Base-by-base conservation (phyloP, 1,140 invertebrate species). In the Drosophila sp. region DNA sequence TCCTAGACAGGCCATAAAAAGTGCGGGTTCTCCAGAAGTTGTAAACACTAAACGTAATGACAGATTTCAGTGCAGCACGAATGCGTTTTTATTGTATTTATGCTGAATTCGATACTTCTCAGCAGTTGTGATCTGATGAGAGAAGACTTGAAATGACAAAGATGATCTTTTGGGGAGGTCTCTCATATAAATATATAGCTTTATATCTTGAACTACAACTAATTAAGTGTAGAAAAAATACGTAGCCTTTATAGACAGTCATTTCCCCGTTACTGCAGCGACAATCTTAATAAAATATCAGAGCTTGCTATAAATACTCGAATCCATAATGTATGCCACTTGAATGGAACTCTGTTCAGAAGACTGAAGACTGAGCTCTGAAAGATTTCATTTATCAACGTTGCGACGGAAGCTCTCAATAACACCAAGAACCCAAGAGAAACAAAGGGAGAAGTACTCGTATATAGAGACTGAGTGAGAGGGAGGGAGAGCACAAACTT, bases 41-140 rank as follows among this genome's bases (percentile, higher is more conserved):
- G 82, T 87, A 76, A 87, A 84, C 81, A 81, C 66, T 65, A 76
- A 67, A 67, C 65, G 75, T 70, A 87, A 87, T 89, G 82, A 89
- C 83, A 87, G 72, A 70, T 77, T 82, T 81, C 51, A 53, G 59
- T 59, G 54, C 79, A 36, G 3, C 36, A 14, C 41, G 57, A 36
- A 29, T 53, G 25, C 5, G 56, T 46, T 54, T 73, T 79, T 59
- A 83, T 59, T 65, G 71, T 45, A 40, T 38, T 66, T 84, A 36
- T 53, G 62, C 16, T 46, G 78, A 80, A 76, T 43, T 65, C 40
- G 29, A 36, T 27, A 4, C 5, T 11, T 0, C 45, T 48, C 45
- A 16, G 18, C 46, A 27, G 46, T 7, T 38, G 36, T 4, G 36
- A 48, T n/a, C 11, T 27, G 53, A 9, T 45, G 27, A 38, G 16